Evolutionary conservation across 2,113 vertebrate species (phyloP).

Genomic region (Eulacestoma nigropectus): DNA sequence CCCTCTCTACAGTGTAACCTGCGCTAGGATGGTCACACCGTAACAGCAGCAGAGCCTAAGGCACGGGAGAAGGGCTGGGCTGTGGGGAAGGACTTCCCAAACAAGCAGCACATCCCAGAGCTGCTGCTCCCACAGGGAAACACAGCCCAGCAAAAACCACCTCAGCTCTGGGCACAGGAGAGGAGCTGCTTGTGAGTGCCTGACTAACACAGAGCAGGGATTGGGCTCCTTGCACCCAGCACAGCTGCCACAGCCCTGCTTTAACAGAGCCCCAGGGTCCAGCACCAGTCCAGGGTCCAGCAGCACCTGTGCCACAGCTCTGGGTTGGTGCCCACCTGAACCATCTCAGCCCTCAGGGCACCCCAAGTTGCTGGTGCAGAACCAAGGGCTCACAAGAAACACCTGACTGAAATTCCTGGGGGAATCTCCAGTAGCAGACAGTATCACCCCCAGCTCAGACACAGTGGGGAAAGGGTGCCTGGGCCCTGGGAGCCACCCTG

Average conservation of each 20-base stretch:
- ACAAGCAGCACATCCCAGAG: neutral
- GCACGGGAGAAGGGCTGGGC: neutral
- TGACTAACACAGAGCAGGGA: accelerated
- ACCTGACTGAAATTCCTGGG: neutral
- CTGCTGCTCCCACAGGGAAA: neutral
- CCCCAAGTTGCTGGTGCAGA: accelerated
- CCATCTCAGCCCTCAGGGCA: neutral
- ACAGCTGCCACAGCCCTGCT: accelerated
- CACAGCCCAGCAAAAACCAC: neutral
- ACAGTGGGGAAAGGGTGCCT: accelerated
- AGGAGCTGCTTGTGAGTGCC: neutral
- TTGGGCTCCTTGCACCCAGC: neutral
- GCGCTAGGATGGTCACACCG: neutral
- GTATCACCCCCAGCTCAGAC: neutral
- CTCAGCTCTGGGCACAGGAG: neutral
- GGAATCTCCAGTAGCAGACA: neutral
- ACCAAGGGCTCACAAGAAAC: neutral
- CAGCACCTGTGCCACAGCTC: accelerated
- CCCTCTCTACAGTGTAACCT: accelerated
- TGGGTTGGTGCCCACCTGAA: accelerated
- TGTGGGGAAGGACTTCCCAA: neutral
- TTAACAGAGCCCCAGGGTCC: neutral
- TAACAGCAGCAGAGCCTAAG: neutral
- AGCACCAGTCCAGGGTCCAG: neutral
- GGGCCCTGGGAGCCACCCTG: neutral